Base-by-base conservation (phyloP, 2,797 vertebrate species). In the Chelmon rostratus region DNA sequence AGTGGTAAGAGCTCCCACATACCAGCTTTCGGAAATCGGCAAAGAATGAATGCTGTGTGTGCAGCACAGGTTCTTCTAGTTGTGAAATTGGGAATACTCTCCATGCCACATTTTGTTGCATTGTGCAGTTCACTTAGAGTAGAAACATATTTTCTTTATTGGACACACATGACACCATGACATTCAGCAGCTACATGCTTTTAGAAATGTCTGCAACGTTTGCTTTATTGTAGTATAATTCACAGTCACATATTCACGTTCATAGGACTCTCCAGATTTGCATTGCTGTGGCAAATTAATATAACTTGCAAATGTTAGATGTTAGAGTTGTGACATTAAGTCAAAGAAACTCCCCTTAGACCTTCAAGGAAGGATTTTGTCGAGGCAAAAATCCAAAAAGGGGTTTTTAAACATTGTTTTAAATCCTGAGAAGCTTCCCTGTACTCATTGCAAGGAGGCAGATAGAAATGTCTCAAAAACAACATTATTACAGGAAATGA, bases 1-100 rank as follows among this genome's bases (percentile, higher is more conserved):
- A 58, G 93, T 88, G 94, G 96, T 97, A 87, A 96, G 95, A 86
- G 13, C 31, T 23, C 9, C 16, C 21, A 59, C 28, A 49, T 4
- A 23, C 5, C 12, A 25, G 28, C 25, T 62, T 62, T 53, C 33
- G 16, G 52, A 66, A 65, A n/a, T 15, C 25, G 18, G 3, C 28
- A n/a, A 9, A 47, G 50, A 70, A 63, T 56, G 50, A 70, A 5
- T 81, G 10, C 25, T 2, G 4, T 1, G 68, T 57, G 7, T 16
- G 8, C 37, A 31, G 6, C 33, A 33, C 44, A 57, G 13, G 0
- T 9, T 47, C 0, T 37, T 46, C 1, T 42, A 1, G 8, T 25
- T n/a, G 23, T 40, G 42, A 40, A 33, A 15, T 6, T 35, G 11
- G 38, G 1, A 58, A 28, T 15, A 7, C 0, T 42, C 6, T 25